These are phyloP conservation scores for Rhingia rostrata DNA, from an alignment of 2,888 invertebrate genomes.

Conservation along the genomic window DNA sequence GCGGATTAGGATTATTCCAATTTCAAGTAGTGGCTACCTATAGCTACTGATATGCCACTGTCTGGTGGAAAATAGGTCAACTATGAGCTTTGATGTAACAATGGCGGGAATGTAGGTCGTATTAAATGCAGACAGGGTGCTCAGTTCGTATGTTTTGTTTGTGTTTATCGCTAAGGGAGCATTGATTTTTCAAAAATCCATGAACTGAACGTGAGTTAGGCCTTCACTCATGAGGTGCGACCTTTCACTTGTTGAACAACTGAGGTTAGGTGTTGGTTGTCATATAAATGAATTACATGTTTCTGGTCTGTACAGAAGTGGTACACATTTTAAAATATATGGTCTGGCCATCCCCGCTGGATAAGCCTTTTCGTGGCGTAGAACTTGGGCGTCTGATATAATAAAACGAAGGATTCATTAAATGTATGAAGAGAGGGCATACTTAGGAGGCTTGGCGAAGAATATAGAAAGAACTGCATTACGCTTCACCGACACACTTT, in stretches of 20 bases:
- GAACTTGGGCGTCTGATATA: too few species aligned
- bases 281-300: too few species aligned
- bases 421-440: too few species aligned
- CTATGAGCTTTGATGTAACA: not conserved
- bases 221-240: not conserved
- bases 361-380: too few species aligned
- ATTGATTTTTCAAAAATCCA: not conserved
- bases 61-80: slow-evolving; percentile 23
- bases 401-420: too few species aligned
- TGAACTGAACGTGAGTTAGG: not conserved
- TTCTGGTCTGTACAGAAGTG: too few species aligned
- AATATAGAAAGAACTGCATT: too few species aligned
- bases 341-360: too few species aligned
- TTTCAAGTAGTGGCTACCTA: slow-evolving; percentile 3
- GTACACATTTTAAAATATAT: too few species aligned
- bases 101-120: slow-evolving; percentile 8
- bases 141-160: not conserved
- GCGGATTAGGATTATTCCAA: slow-evolving; percentile 3
- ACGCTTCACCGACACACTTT: too few species aligned
- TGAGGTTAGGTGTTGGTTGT: not conserved
- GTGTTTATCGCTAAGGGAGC: not conserved
- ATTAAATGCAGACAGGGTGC: slow-evolving; percentile 2
- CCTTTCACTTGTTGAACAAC: slow-evolving; percentile 1
- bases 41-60: not conserved
- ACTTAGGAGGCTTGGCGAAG: too few species aligned